Percentiles rank a stretch among this genome's conserved stretches.
These are phyloP conservation scores for Drosophila paranaensis DNA, from an alignment of 2,888 invertebrate genomes.

Conservation along the genomic window DNA sequence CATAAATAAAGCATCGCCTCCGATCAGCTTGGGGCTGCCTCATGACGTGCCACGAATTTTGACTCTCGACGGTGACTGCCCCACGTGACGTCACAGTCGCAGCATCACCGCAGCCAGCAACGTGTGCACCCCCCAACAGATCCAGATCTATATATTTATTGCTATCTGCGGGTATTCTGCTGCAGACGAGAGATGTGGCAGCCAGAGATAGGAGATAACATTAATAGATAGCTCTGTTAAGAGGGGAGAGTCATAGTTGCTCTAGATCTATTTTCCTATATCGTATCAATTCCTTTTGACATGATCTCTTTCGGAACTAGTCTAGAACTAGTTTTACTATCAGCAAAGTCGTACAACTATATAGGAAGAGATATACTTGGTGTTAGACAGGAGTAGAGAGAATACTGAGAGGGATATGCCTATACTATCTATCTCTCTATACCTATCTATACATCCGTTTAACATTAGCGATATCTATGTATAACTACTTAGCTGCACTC, in stretches of 20 bases:
- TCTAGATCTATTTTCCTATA: not conserved
- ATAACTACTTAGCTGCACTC: no score
- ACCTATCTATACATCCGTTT: no score
- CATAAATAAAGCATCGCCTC: conserved; percentile 6
- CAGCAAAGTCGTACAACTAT: not conserved
- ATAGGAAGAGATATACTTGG: not conserved
- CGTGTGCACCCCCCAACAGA: conserved; percentile 4
- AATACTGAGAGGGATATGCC: no score
- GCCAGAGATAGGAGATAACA: not conserved
- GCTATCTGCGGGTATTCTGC: not conserved
- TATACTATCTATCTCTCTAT: no score
- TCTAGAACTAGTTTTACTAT: no score
- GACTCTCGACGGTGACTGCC: conserved; percentile 28
- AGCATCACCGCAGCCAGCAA: conserved; percentile 11
- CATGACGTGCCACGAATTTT: conserved; percentile 46
- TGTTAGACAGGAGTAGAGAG: no score
- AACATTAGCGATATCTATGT: no score
- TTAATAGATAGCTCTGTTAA: not conserved
- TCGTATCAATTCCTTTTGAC: not conserved
- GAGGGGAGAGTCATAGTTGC: not conserved
- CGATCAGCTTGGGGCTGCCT: not conserved
- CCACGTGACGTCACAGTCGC: conserved; percentile 54
- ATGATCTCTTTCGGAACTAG: no score
- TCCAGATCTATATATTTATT: not conserved
- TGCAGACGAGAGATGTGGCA: not conserved